Base-by-base conservation (phyloP, 2,888 invertebrate species). In the Caenorhabditis macrosperma region DNA sequence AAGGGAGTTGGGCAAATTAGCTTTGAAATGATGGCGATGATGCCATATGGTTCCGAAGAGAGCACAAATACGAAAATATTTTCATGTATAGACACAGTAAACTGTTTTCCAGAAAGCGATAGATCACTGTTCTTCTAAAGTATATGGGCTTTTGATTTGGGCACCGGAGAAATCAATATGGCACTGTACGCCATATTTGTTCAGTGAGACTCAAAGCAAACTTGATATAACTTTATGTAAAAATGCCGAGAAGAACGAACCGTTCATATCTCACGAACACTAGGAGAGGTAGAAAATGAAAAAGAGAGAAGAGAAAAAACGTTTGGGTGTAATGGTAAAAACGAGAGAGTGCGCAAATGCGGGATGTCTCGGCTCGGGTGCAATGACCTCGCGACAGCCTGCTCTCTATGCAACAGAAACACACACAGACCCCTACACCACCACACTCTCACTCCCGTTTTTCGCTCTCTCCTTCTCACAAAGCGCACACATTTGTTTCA, bases 361-460 rank as follows among this genome's bases (percentile, higher is more conserved):
- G 10, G n/a, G 60, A 59, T 57, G 68, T 52, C 44, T 44, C 41
- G 24, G 26, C 52, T 54, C 38, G 61, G 71, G 71, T 71, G 61
- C 71, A 63, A 44, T 71, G 71, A 71, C 71, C 71, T 71, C 33
- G 46, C 71, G 46, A 54, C 54, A 28, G 61, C 54, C 61, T 71
- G 71, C 61, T 71, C 61, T 52, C 71, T 71, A 71, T 71, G 71
- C 71, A 71, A 71, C 61, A 61, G 61, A 55, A 61, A 61, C 61
- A 71, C 60, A 69, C 50, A 69, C n/a, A 68, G 52, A 55, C 55
- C 54, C 55, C 38, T 17, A 44, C 20, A n/a, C 33, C 33, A 33
- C 17, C 46, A 54, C 44, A 41, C 38, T 17, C 55, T 33, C 55
- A n/a, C 24, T 26, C 33, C 20, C 28, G 24, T 28, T 48, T 33